Percentiles rank a stretch among this genome's conserved stretches.
These are phyloP conservation scores for Saturnia japonica DNA, from an alignment of 2,888 invertebrate species.

Conservation along the genomic window DNA sequence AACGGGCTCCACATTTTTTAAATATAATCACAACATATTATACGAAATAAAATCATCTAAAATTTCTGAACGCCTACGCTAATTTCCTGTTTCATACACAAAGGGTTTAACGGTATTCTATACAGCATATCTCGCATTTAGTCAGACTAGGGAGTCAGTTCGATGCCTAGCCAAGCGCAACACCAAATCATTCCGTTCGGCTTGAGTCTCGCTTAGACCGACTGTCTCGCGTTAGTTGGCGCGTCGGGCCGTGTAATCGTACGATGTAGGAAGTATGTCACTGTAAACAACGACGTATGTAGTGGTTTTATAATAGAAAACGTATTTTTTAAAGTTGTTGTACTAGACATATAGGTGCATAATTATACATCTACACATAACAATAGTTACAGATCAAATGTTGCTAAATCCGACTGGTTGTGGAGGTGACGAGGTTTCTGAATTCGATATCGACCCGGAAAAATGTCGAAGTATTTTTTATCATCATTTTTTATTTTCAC, in stretches of 20 bases:
- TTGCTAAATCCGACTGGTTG: too few relatives aligned
- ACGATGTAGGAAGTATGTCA: neutral
- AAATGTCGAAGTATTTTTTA: too few relatives aligned
- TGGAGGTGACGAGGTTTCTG: too few relatives aligned
- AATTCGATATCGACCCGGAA: too few relatives aligned
- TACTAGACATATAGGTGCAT: too few relatives aligned
- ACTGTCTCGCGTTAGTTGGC: conserved; percentile 5
- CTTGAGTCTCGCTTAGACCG: conserved; percentile 9
- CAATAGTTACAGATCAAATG: too few relatives aligned
- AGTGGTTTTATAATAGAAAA: neutral
- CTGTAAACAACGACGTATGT: neutral
- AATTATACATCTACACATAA: too few relatives aligned
- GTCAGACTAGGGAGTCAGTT: neutral
- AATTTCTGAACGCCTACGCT: neutral
- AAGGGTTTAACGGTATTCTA: neutral
- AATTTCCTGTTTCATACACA: neutral
- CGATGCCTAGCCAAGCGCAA: conserved; percentile 5
- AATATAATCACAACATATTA: too few relatives aligned
- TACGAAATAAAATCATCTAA: neutral
- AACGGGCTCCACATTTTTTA: too few relatives aligned
- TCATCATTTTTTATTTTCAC: neutral
- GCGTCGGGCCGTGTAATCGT: conserved; percentile 6
- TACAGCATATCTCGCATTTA: neutral
- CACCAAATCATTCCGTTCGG: conserved; percentile 19
- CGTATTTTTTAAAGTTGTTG: too few relatives aligned